phyloP scores from a whole-genome alignment of 1,140 invertebrate genomes.

The Drosophila novamexicana region DNA sequence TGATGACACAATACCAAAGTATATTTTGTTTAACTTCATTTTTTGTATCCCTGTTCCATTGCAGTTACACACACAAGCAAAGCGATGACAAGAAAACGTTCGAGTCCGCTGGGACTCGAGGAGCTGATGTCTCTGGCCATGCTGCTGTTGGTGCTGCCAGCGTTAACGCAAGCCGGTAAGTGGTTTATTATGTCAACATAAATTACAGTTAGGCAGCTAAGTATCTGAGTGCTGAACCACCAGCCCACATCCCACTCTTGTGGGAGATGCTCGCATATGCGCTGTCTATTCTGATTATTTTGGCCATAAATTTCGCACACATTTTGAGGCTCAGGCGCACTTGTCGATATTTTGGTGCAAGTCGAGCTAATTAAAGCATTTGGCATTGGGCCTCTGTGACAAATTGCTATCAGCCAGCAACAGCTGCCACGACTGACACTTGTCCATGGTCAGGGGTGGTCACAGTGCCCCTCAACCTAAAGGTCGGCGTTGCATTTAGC shows the following conservation, averaged over 20 bases:
- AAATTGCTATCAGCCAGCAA: slow-evolving; percentile 76
- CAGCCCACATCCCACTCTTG: neutral
- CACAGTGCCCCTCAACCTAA: slow-evolving; percentile 5
- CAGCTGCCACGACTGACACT: slow-evolving; percentile 50
- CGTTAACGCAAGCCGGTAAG: slow-evolving; percentile 82
- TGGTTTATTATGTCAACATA: slow-evolving; percentile 82
- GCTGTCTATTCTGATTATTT: slow-evolving; percentile 23
- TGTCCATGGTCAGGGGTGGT: slow-evolving; percentile 69
- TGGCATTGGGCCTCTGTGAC: slow-evolving; percentile 50
- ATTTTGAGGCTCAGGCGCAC: slow-evolving; percentile 13
- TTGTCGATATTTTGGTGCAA: slow-evolving; percentile 52
- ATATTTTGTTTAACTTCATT: neutral
- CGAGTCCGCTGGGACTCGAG: slow-evolving; percentile 84
- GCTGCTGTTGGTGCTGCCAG: slow-evolving; percentile 65
- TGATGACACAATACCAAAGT: slow-evolving; percentile 24
- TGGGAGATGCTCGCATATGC: slow-evolving; percentile 36
- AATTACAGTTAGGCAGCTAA: slow-evolving; percentile 66
- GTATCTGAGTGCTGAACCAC: slow-evolving; percentile 27
- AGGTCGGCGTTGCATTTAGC: slow-evolving; percentile 52
- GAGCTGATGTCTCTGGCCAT: slow-evolving; percentile 76
- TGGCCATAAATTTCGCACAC: slow-evolving; percentile 38
- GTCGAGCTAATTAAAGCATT: slow-evolving; percentile 60
- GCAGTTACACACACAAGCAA: slow-evolving; percentile 71
- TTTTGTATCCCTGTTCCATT: slow-evolving; percentile 40
- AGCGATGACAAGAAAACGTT: slow-evolving; percentile 83